phyloP scores from a whole-genome alignment of 2,888 invertebrate species.

The Mythimna lalbum region DNA sequence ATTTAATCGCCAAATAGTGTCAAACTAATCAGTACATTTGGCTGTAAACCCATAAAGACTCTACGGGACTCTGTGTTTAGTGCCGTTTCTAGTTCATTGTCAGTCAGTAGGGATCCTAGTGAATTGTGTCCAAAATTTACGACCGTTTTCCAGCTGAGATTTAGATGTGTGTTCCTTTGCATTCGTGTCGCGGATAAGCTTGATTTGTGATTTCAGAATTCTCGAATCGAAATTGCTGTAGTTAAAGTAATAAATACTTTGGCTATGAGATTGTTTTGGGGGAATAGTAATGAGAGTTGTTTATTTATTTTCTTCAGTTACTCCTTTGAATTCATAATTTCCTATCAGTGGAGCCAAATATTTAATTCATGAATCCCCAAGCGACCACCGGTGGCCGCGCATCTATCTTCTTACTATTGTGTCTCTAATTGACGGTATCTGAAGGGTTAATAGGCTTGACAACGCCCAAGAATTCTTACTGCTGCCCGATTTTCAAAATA shows the following conservation, averaged over 20 bases:
- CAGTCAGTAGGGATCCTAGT: conserved; percentile 60
- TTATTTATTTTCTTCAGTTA: conserved; percentile 44
- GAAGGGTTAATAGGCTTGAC: background rate
- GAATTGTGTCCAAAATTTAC: conserved; percentile 61
- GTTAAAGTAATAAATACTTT: conserved; percentile 33
- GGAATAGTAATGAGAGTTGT: conserved; percentile 52
- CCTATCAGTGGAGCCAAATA: conserved; percentile 3
- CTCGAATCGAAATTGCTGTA: conserved; percentile 39
- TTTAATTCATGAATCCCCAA: no score
- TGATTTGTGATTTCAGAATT: conserved; percentile 61
- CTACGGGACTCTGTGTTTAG: conserved; percentile 40
- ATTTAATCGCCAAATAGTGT: conserved; percentile 30
- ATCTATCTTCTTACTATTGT: no score
- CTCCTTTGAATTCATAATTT: conserved; percentile 36
- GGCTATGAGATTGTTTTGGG: conserved; percentile 32
- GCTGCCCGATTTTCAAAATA: background rate
- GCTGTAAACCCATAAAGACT: conserved; percentile 43
- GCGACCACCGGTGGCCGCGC: no score
- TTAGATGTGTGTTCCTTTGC: conserved; percentile 63
- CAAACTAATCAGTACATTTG: conserved; percentile 52
- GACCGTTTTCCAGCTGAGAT: conserved; percentile 62
- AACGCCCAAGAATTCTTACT: background rate
- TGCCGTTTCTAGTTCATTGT: conserved; percentile 58
- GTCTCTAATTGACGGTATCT: no score
- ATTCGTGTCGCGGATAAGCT: conserved; percentile 59